Evolutionary conservation across 2,888 invertebrate species (phyloP).

Genomic region (Prenolepis imparis): DNA sequence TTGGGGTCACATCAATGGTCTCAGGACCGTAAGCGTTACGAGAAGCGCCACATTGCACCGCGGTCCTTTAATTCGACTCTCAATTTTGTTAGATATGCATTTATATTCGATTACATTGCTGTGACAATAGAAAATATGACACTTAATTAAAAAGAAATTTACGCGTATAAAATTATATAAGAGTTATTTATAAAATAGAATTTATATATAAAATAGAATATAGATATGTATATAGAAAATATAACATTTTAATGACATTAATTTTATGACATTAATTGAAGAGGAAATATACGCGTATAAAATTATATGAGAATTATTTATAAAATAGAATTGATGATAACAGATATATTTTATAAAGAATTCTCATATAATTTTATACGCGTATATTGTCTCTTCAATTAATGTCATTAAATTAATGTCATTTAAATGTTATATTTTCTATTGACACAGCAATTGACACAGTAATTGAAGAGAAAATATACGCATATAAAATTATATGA

Average conservation of each 20-base stretch:
- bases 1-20: slow-evolving; percentile 65
- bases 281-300: neutral
- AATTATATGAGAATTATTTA: neutral
- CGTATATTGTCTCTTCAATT: too few species aligned
- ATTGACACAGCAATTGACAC: too few species aligned
- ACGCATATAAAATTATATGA: neutral
- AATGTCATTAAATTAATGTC: too few species aligned
- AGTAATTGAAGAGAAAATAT: neutral
- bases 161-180: neutral
- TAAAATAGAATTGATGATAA: neutral
- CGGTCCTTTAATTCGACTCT: neutral
- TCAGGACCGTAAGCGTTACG: slow-evolving; percentile 44
- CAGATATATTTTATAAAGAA: too few species aligned
- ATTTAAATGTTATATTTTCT: too few species aligned
- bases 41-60: neutral
- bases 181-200: neutral
- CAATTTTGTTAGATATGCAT: neutral
- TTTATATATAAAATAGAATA: neutral
- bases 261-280: neutral
- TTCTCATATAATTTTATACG: too few species aligned
- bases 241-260: too few species aligned
- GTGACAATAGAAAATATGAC: neutral
- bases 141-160: neutral
- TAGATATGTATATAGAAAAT: too few species aligned
- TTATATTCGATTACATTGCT: neutral